phyloP scores from a whole-genome alignment of 2,113 vertebrate genomes.

The Cebus imitator region DNA sequence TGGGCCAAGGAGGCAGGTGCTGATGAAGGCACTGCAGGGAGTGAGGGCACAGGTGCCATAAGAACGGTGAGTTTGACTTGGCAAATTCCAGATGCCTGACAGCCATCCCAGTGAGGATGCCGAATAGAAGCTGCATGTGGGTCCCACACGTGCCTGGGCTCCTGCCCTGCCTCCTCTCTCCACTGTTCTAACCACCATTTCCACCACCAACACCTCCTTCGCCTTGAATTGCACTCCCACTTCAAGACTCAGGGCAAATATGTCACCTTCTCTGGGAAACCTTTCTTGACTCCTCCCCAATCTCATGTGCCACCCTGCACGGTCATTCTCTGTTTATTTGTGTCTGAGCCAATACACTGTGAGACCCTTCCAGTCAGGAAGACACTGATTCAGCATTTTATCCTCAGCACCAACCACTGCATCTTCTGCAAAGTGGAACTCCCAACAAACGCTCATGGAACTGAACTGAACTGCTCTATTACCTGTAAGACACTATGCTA shows the following conservation, averaged over 20 bases:
- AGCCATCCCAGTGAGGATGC: background rate
- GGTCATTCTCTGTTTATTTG: no score
- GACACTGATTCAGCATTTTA: background rate
- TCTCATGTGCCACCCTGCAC: background rate
- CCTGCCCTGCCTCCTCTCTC: background rate
- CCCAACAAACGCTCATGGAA: background rate
- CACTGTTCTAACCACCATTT: background rate
- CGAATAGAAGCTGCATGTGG: background rate
- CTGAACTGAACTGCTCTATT: no score
- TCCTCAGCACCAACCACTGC: no score
- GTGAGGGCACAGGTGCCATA: background rate
- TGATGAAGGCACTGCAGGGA: background rate
- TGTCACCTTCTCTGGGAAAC: background rate
- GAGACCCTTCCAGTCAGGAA: background rate
- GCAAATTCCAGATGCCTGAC: background rate
- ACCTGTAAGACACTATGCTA: no score
- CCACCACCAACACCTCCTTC: background rate
- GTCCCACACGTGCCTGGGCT: background rate
- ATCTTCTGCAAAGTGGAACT: background rate
- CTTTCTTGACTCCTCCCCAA: background rate
- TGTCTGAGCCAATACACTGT: background rate
- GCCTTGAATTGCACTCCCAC: rapidly evolving
- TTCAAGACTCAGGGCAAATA: background rate
- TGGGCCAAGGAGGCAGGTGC: background rate
- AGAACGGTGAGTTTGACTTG: no score